Evolutionary conservation across 2,888 invertebrate genomes (phyloP), one percentile per base, ranked within the genome.

Genomic region (Drosophila aldrichi): DNA sequence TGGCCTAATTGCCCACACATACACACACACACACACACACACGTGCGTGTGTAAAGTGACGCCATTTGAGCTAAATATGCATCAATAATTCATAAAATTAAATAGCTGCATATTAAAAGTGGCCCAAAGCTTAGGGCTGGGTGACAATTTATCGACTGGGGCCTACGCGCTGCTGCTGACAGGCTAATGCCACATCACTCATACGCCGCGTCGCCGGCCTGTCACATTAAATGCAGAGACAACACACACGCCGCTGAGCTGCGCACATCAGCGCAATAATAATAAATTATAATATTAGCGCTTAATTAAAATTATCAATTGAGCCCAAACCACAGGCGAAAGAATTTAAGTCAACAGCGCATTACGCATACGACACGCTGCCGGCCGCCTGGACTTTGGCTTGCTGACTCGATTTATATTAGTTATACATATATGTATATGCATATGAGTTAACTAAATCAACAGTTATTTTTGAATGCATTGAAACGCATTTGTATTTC

Each of bases 221-320:
- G 58, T 73, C 78, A 73, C 56, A 74, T 74, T 63, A 64, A 75
- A 67, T 43, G 51, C 69, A 74, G 55, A 62, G 29, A 38, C 56
- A 38, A 38, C 6, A 40, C 40, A 40, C 63, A 32, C 32, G 10
- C 32, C 29, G 29, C 29, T 29, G 68, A 69, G 58, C 69, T 76
- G 69, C 60, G 74, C 70, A 66, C 81, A 71, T 63, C 60, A 44
- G 51, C 65, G 63, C 74, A 73, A 77, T 86, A 67, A 76, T 81
- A 79, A 89, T 86, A 80, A 88, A 89, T 89, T 87, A 80, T 81
- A 82, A 86, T 82, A 89, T 89, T 85, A 88, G 88, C 82, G 85
- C 89, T 89, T 89, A 85, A 89, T 89, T 89, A 85, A 89, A 88
- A 83, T 81, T 79, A 87, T 79, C 82, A 88, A 77, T 81, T 68